Percentiles rank a stretch among this genome's conserved stretches.
phyloP scores from a whole-genome alignment of 2,113 vertebrate genomes.

The Hippocampus zosterae region DNA sequence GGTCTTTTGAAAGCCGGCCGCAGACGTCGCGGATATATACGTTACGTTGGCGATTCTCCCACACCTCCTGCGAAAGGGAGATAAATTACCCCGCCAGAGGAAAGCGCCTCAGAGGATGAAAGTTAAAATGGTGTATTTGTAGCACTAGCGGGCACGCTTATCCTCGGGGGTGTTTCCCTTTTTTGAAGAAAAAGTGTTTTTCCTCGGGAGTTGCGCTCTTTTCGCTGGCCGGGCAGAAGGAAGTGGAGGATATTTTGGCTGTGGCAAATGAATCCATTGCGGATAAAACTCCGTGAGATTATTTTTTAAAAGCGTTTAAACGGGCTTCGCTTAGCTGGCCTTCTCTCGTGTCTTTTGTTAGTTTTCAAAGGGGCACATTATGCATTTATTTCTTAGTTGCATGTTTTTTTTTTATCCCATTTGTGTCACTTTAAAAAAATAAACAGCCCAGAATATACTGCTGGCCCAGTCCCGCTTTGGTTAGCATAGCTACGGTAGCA shows the following conservation, averaged over 20 bases:
- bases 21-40: neutral
- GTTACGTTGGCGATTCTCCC: conserved; percentile 21
- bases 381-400: neutral
- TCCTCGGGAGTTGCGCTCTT: conserved; percentile 9
- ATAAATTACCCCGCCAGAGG: conserved; percentile 52
- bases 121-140: conserved; percentile 40
- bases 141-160: conserved; percentile 32
- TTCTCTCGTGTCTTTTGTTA: neutral
- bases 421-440: neutral
- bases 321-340: neutral
- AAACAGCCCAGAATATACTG: too few relatives aligned
- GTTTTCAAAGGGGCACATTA: neutral
- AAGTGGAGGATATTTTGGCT: conserved; percentile 28
- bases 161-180: conserved; percentile 34
- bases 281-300: conserved; percentile 12
- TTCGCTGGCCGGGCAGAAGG: conserved; percentile 15
- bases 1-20: neutral
- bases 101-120: conserved; percentile 49
- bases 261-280: conserved; percentile 33
- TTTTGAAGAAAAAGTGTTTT: conserved; percentile 23
- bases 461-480: too few relatives aligned
- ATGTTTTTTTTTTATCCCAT: neutral
- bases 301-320: neutral
- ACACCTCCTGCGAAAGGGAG: conserved; percentile 53
- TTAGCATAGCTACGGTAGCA: too few relatives aligned